phyloP scores from a whole-genome alignment of 2,113 vertebrate species.

The Lonchura striata region DNA sequence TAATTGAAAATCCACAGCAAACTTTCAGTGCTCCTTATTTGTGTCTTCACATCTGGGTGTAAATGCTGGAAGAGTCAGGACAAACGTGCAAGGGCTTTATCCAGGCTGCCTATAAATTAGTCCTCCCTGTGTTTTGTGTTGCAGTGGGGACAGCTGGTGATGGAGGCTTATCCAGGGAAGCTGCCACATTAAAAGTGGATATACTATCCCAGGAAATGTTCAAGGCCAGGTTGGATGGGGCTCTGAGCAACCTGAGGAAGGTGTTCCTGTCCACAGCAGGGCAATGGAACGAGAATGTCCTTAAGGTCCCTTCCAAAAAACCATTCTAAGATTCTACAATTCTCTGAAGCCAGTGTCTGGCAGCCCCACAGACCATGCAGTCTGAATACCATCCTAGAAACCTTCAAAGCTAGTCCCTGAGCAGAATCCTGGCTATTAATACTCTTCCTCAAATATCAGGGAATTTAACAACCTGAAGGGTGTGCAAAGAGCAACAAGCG shows the following conservation, averaged over 20 bases:
- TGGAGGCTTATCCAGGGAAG: background rate
- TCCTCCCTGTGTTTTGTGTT: background rate
- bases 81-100: accelerated
- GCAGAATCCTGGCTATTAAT: background rate
- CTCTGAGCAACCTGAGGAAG: background rate
- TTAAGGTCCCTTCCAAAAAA: background rate
- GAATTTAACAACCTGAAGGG: background rate
- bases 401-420: background rate
- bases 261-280: background rate
- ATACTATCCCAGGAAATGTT: background rate
- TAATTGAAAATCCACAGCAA: background rate
- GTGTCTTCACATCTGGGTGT: background rate
- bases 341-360: background rate
- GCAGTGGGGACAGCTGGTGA: background rate
- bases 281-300: background rate
- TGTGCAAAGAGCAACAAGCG: background rate
- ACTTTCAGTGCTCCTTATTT: background rate
- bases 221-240: background rate
- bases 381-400: background rate
- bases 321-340: background rate
- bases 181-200: background rate
- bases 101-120: background rate
- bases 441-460: background rate
- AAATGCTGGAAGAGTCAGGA: background rate
- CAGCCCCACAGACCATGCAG: background rate